Percentiles rank a stretch among this genome's conserved stretches.
phyloP scores from a whole-genome alignment of 2,113 vertebrate species.

The Mobula birostris region DNA sequence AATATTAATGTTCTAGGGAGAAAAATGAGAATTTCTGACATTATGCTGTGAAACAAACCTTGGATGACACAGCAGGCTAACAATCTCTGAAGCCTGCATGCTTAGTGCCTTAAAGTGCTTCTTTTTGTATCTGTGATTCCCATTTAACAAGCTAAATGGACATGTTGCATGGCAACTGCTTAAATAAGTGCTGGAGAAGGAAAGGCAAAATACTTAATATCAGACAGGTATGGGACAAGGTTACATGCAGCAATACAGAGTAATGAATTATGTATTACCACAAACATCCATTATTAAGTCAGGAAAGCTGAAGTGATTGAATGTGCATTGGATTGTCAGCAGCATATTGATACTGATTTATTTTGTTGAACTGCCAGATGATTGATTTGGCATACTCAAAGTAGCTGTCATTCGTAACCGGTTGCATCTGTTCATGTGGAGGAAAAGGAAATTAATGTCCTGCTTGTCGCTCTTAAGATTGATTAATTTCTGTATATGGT shows the following conservation, averaged over 20 bases:
- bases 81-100: neutral
- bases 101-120: slow-evolving; percentile 1
- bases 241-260: neutral
- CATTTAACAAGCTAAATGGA: slow-evolving; percentile 4
- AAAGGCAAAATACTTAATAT: slow-evolving; percentile 1
- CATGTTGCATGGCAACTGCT: slow-evolving; percentile 5
- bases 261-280: slow-evolving; percentile 26
- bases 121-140: slow-evolving; percentile 4
- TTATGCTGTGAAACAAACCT: neutral
- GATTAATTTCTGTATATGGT: neutral
- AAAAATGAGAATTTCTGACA: neutral
- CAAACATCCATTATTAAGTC: slow-evolving; percentile 27
- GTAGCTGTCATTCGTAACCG: slow-evolving; percentile 26
- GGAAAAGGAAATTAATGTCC: slow-evolving; percentile 32
- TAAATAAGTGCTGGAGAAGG: neutral
- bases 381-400: slow-evolving; percentile 28
- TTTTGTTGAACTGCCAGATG: slow-evolving; percentile 19
- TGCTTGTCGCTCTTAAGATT: slow-evolving; percentile 12
- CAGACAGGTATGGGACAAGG: neutral
- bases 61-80: neutral
- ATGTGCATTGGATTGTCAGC: slow-evolving; percentile 1
- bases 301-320: slow-evolving; percentile 5
- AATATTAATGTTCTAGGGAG: neutral
- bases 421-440: slow-evolving; percentile 15
- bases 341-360: slow-evolving; percentile 30